These are phyloP conservation scores for Pavo muticus DNA, from an alignment of 2,113 vertebrate species.

Conservation along the genomic window DNA sequence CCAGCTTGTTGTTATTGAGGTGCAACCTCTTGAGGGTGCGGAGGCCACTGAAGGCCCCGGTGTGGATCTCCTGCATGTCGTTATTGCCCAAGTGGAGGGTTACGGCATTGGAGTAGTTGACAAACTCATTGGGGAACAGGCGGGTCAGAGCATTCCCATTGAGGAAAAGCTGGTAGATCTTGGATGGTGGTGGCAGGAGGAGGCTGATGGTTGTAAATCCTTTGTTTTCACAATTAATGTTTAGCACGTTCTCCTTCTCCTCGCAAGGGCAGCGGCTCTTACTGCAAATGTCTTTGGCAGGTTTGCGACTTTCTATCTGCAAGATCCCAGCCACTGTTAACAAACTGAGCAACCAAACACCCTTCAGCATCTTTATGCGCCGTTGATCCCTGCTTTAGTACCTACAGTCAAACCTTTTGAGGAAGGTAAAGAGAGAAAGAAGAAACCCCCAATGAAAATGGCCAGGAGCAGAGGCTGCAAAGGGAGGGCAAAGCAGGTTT, in stretches of 20 bases:
- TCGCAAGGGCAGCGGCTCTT: conserved; percentile 94
- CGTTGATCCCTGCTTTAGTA: conserved; percentile 74
- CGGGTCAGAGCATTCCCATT: conserved; percentile 94
- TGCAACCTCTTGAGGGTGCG: conserved; percentile 93
- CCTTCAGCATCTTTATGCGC: conserved; percentile 94
- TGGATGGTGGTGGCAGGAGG: conserved; percentile 91
- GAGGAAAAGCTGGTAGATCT: conserved; percentile 95
- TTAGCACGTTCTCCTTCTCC: conserved; percentile 94
- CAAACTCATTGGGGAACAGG: conserved; percentile 92
- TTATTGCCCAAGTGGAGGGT: conserved; percentile 97
- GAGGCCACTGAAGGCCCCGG: conserved; percentile 91
- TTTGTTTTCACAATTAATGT: conserved; percentile 98
- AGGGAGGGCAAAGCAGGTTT: not conserved
- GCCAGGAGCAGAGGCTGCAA: not conserved
- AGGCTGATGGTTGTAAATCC: conserved; percentile 92
- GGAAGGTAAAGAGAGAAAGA: conserved; percentile 61
- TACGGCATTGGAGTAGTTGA: conserved; percentile 94
- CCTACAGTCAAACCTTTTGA: conserved; percentile 74
- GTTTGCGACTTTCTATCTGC: conserved; percentile 92
- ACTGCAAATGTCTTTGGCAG: conserved; percentile 98
- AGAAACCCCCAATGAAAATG: conserved; percentile 72
- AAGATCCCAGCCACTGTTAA: conserved; percentile 92
- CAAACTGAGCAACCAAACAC: conserved; percentile 92
- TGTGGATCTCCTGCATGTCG: conserved; percentile 93
- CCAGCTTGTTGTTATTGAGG: conserved; percentile 97